Percentiles rank a stretch among this genome's conserved stretches.
Conservation (phyloP, 1,140 invertebrate species). For the Limonius californicus region DNA sequence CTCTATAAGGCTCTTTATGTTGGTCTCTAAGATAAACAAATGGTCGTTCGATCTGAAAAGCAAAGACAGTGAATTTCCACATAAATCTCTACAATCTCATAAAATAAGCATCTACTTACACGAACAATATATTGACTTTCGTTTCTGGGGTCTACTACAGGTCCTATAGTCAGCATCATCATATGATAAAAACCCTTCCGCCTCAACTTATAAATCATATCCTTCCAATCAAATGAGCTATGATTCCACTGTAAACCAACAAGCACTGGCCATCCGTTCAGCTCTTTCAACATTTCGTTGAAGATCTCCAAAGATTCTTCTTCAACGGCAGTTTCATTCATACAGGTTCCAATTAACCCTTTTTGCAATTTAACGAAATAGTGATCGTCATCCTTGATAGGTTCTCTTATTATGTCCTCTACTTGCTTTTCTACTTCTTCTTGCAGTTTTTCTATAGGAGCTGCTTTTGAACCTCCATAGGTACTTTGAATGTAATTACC, state of each 20-base stretch:
- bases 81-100: no score
- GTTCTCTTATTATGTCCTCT: constrained; percentile 9
- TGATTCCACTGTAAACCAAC: constrained; percentile 15
- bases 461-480: neutral
- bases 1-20: constrained; percentile 3
- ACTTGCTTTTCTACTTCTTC: neutral
- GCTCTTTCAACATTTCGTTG: neutral
- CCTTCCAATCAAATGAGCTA: constrained; percentile 16
- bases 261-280: constrained; percentile 19
- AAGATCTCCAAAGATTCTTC: constrained; percentile 5
- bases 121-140: neutral
- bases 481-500: constrained; percentile 38
- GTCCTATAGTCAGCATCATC: no score
- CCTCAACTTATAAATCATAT: constrained; percentile 9
- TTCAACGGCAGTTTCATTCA: constrained; percentile 8
- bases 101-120: neutral
- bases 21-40: neutral
- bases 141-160: no score
- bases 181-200: neutral
- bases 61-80: no score
- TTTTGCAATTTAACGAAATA: constrained; percentile 15
- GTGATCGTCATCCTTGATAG: constrained; percentile 12
- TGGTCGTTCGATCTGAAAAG: no score
- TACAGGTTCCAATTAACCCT: constrained; percentile 18
- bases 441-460: neutral